A percentile compares a stretch with the other conserved stretches of the same genome.
Evolutionary conservation across 2,113 vertebrate genomes (phyloP).

Genomic region (Grallaria varia): DNA sequence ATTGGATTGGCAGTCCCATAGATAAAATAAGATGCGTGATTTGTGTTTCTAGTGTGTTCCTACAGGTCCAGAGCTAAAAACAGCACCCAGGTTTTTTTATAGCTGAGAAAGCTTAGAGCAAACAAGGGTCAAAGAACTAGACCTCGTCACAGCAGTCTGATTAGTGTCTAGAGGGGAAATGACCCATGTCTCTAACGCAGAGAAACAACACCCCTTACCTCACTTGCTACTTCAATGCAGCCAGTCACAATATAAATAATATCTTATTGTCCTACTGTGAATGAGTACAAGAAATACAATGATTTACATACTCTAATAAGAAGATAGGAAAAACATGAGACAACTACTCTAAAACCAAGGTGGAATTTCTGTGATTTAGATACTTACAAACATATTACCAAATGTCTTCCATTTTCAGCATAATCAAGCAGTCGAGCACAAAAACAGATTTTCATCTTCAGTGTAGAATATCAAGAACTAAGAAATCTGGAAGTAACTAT

Average conservation of each 20-base stretch:
- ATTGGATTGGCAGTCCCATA: not conserved
- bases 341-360: not conserved
- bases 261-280: not conserved
- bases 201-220: not conserved
- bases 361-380: not conserved
- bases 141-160: not conserved
- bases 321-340: not conserved
- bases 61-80: not conserved
- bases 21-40: not conserved
- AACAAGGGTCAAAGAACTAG: not conserved
- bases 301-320: not conserved
- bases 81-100: not conserved
- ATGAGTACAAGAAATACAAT: not conserved
- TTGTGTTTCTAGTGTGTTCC: not conserved
- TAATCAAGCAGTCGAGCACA: not conserved
- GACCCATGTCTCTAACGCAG: not conserved
- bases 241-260: not conserved
- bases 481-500: not conserved
- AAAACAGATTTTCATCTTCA: not conserved
- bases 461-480: not conserved
- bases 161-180: not conserved
- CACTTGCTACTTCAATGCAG: not conserved
- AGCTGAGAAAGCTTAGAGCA: not conserved
- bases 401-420: not conserved
- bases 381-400: not conserved